Percentiles rank a stretch among this genome's conserved stretches.
These are phyloP conservation scores for Numida meleagris DNA, from an alignment of 2,113 vertebrate genomes.

Conservation along the genomic window DNA sequence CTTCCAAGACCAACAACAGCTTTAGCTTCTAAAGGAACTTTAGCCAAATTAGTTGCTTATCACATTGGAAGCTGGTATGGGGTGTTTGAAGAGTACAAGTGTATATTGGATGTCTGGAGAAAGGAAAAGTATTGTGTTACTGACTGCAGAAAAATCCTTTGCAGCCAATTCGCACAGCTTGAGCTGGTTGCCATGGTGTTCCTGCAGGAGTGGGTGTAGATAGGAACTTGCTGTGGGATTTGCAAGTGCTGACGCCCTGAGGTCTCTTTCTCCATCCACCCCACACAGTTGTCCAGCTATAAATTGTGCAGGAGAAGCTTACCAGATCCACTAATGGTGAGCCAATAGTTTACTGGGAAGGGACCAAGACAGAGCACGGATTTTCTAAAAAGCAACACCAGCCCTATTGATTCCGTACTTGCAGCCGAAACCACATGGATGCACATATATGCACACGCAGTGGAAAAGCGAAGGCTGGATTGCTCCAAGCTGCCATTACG, in stretches of 20 bases:
- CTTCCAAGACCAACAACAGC: not conserved
- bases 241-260: slow-evolving; percentile 28
- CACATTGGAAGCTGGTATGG: not conserved
- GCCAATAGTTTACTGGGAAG: slow-evolving; percentile 18
- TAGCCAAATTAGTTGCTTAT: slow-evolving; percentile 41
- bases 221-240: slow-evolving; percentile 52
- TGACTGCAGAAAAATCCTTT: slow-evolving; percentile 48
- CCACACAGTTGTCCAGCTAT: not conserved
- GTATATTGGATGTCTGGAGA: not conserved
- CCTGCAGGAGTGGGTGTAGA: slow-evolving; percentile 59
- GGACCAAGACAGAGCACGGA: not conserved
- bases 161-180: slow-evolving; percentile 68
- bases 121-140: slow-evolving; percentile 59
- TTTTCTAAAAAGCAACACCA: not conserved
- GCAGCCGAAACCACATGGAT: not conserved
- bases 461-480: not conserved
- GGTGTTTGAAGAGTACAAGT: not conserved
- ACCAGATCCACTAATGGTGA: not conserved
- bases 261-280: slow-evolving; percentile 46
- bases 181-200: slow-evolving; percentile 54
- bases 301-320: not conserved
- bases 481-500: not conserved
- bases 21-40: not conserved
- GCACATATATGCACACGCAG: not conserved
- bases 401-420: accelerated